Conservation (phyloP, 1,140 invertebrate genomes). For the Harlomillsia oculata region DNA sequence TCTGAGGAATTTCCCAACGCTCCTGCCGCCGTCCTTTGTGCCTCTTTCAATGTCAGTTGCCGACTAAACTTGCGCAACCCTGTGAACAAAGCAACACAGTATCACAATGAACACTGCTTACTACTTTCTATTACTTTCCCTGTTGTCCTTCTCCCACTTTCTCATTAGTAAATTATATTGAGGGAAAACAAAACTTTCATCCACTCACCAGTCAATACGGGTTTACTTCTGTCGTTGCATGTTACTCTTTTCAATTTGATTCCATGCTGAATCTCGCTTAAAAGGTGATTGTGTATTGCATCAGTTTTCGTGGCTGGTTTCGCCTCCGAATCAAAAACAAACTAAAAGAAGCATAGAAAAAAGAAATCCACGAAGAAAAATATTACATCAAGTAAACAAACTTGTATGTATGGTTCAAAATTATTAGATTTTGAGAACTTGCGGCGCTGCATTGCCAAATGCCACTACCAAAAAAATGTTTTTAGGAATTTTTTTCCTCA, state of each 20-base stretch:
- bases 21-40: slow-evolving; percentile 44
- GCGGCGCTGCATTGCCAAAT: too few relatives aligned
- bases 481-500: not conserved
- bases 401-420: too few relatives aligned
- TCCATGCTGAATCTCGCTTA: slow-evolving; percentile 72
- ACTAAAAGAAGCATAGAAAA: too few relatives aligned
- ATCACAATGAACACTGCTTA: not conserved
- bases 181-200: slow-evolving; percentile 2
- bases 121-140: too few relatives aligned
- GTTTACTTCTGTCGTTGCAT: slow-evolving; percentile 76
- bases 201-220: slow-evolving; percentile 54
- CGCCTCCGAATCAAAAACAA: slow-evolving; percentile 74
- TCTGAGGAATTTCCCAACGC: slow-evolving; percentile 49
- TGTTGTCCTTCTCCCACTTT: too few relatives aligned
- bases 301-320: slow-evolving; percentile 46
- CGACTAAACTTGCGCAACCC: slow-evolving; percentile 74
- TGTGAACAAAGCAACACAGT: slow-evolving; percentile 13
- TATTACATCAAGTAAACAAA: too few relatives aligned
- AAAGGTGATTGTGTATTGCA: slow-evolving; percentile 68
- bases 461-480: not conserved
- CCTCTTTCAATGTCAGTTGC: slow-evolving; percentile 79
- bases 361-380: too few relatives aligned
- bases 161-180: too few relatives aligned
- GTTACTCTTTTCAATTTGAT: slow-evolving; percentile 63
- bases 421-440: too few relatives aligned